Conservation (phyloP, 2,797 vertebrate species). For the Centroberyx gerrardi region DNA sequence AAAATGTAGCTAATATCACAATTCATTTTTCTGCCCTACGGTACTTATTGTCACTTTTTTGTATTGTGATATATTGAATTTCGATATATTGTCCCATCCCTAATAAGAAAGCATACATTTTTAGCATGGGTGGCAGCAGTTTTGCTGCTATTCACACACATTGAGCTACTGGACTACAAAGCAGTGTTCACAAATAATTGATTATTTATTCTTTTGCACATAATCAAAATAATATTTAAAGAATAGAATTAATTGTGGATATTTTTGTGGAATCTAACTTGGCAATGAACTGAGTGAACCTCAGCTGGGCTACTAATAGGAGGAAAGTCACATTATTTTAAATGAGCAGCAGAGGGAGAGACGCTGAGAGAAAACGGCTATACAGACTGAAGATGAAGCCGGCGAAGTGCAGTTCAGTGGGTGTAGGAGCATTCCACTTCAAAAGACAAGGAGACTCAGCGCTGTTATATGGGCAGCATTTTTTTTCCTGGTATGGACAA, state of each 20-base stretch:
- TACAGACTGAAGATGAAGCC: conserved; percentile 38
- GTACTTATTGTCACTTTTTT: too few relatives aligned
- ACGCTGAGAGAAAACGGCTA: conserved; percentile 30
- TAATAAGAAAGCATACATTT: too few relatives aligned
- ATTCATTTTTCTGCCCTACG: too few relatives aligned
- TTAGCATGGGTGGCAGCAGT: too few relatives aligned
- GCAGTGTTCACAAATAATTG: background rate
- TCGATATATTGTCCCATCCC: too few relatives aligned
- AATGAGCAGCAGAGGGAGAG: conserved; percentile 41
- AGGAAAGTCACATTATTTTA: conserved; percentile 40
- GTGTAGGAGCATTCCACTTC: conserved; percentile 43
- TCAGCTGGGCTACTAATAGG: conserved; percentile 26
- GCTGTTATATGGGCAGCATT: background rate
- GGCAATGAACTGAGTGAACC: background rate
- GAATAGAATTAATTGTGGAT: background rate
- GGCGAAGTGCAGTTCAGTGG: conserved; percentile 35
- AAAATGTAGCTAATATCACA: too few relatives aligned
- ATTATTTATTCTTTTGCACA: background rate
- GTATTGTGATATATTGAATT: too few relatives aligned
- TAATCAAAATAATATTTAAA: background rate
- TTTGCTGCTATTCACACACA: background rate
- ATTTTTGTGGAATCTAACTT: conserved; percentile 18
- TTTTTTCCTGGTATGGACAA: conserved; percentile 12
- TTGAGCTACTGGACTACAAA: background rate
- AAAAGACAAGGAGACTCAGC: conserved; percentile 48